Evolutionary conservation across 1,140 invertebrate species (phyloP), one percentile per base, ranked within the genome.

Genomic region (Linepithema humile): DNA sequence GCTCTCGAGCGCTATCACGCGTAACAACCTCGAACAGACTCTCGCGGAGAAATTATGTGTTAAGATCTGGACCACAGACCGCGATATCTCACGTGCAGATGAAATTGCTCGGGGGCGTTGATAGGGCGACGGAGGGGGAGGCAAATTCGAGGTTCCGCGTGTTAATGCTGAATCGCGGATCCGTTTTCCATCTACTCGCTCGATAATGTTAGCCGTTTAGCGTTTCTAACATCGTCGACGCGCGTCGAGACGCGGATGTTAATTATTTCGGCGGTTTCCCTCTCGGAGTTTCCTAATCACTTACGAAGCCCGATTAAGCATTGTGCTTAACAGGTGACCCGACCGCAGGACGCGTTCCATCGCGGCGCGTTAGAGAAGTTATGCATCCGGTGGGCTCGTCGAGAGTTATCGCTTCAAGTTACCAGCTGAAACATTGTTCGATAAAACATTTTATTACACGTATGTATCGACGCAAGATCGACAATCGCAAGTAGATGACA

Each of bases 301-400:
- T 90, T 88, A 89, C 69, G 48, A 55, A 70, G 72, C 83, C 87
- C 88, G 89, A 91, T 91, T 91, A 90, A 90, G 85, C 90, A 89
- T 91, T 90, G 86, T 85, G 85, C 88, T 90, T 88, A 87, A 89
- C 88, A 85, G 77, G 75, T 80, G 73, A 85, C 67, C 67, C 82
- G 53, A 78, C 82, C 69, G 57, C 83, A 65, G 57, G 64, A 67
- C 83, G 67, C 65, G 83, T 83, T 83, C 82, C 40, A 59, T 78
- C 72, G 73, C 59, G 40, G 32, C n/a, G 53, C 43, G 64, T 69
- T 80, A 50, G 50, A 12, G 48, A 80, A 80, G 75, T 80, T 80
- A 80, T 80, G 75, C 75, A 69, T 78, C 45, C 62, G 35, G 23
- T 38, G 48, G 12, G 20, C 62, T 69, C 59, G 23, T 59, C 26